Evolutionary conservation across 2,797 vertebrate species (phyloP).

Genomic region (Thripadectes ignobilis): DNA sequence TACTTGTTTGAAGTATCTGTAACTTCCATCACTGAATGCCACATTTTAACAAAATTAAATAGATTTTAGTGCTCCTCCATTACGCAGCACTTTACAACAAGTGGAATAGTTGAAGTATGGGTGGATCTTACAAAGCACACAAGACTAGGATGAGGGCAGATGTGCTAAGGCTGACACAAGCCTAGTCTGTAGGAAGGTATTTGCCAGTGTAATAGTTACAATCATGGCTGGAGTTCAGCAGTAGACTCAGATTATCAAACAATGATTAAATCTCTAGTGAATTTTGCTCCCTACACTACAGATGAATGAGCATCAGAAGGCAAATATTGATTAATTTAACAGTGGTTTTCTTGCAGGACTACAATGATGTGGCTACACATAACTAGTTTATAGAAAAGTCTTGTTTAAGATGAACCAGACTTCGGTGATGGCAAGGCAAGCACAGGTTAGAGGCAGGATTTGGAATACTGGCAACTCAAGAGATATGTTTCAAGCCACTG

Average conservation of each 20-base stretch:
- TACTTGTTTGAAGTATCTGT: neutral
- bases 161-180: neutral
- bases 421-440: neutral
- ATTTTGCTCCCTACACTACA: neutral
- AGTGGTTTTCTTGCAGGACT: neutral
- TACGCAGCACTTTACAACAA: neutral
- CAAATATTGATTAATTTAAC: neutral
- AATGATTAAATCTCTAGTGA: neutral
- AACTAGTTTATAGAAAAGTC: neutral
- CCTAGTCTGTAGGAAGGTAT: neutral
- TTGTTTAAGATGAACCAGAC: neutral
- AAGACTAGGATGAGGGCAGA: neutral
- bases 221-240: neutral
- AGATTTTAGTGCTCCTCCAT: neutral
- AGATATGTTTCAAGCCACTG: neutral
- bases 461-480: neutral
- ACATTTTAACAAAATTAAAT: neutral
- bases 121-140: neutral
- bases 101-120: neutral
- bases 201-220: neutral
- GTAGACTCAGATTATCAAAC: neutral
- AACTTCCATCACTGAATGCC: neutral
- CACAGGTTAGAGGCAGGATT: neutral
- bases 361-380: neutral
- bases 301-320: neutral